Evolutionary conservation across 1,140 invertebrate species (phyloP).

Genomic region (fruit fly (Drosophila melanogaster)): DNA sequence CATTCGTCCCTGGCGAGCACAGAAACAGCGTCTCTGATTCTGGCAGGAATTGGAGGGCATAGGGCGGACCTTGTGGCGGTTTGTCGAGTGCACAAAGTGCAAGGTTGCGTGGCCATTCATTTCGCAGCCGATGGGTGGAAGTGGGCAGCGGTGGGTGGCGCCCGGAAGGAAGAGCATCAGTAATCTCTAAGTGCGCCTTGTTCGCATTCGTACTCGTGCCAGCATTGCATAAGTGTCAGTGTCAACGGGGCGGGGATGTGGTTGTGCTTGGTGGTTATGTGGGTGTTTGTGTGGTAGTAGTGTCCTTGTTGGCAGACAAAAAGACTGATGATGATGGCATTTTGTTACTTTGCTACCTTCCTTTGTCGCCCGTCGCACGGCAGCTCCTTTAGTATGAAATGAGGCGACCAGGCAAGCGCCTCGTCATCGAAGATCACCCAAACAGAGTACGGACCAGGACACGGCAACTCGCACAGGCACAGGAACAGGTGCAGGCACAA

Average conservation of each 20-base stretch:
- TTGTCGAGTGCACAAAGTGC: conserved; percentile 71
- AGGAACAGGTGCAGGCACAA: background rate
- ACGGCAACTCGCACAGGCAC: background rate
- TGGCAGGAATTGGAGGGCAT: background rate
- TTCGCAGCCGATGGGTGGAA: conserved; percentile 19
- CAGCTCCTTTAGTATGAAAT: conserved; percentile 76
- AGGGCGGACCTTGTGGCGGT: conserved; percentile 58
- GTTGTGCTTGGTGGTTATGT: conserved; percentile 1
- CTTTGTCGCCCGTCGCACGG: conserved; percentile 27
- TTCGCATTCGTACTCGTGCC: conserved; percentile 33
- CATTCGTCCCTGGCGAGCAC: background rate
- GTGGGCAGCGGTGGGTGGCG: background rate
- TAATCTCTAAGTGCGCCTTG: conserved; percentile 71
- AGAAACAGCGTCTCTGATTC: conserved; percentile 1
- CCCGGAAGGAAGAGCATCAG: conserved; percentile 69
- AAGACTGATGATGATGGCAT: conserved; percentile 76
- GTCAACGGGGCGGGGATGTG: conserved; percentile 35
- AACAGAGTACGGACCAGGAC: conserved; percentile 21
- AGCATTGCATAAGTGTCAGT: conserved; percentile 69
- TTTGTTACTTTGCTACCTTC: conserved; percentile 63
- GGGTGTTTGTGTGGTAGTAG: conserved; percentile 8
- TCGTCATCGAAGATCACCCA: conserved; percentile 55
- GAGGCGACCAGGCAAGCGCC: conserved; percentile 69
- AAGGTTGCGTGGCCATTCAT: conserved; percentile 75
- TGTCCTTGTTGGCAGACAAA: conserved; percentile 53